Percentiles rank a stretch among this genome's conserved stretches.
Conservation (phyloP, 2,797 vertebrate genomes). For the Pelochelys cantorii region DNA sequence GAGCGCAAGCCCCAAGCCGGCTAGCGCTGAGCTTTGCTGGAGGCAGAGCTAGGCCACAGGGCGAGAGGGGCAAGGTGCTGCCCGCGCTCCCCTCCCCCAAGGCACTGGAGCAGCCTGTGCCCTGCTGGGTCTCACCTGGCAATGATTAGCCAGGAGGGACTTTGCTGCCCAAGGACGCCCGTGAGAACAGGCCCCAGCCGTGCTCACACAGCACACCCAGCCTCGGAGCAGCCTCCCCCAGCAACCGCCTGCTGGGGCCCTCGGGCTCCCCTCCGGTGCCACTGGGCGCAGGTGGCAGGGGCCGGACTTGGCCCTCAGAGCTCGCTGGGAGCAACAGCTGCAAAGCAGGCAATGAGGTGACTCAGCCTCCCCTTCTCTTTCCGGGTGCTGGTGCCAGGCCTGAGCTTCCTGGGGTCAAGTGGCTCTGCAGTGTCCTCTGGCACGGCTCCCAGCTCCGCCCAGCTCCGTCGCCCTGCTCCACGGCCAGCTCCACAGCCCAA, state of each 20-base stretch:
- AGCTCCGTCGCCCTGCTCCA: no score
- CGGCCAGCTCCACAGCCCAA: no score
- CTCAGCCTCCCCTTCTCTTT: not conserved
- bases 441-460: no score
- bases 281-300: not conserved
- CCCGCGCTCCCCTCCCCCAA: not conserved
- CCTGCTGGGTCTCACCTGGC: conserved; percentile 23
- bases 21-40: not conserved
- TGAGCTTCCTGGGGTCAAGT: no score
- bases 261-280: no score
- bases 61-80: not conserved
- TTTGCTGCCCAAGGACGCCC: conserved; percentile 57
- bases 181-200: conserved; percentile 56
- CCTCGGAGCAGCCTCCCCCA: fast-evolving
- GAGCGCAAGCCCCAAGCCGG: no score
- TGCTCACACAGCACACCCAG: conserved; percentile 68
- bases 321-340: not conserved
- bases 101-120: not conserved
- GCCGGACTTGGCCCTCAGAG: not conserved
- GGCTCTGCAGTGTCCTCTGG: no score
- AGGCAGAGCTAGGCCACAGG: not conserved
- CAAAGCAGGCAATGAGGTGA: not conserved
- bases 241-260: no score
- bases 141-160: conserved; percentile 63
- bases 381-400: not conserved